Percentiles rank a stretch among this genome's conserved stretches.
phyloP scores from a whole-genome alignment of 2,888 invertebrate genomes.

The Dasysyrphus tricinctus region DNA sequence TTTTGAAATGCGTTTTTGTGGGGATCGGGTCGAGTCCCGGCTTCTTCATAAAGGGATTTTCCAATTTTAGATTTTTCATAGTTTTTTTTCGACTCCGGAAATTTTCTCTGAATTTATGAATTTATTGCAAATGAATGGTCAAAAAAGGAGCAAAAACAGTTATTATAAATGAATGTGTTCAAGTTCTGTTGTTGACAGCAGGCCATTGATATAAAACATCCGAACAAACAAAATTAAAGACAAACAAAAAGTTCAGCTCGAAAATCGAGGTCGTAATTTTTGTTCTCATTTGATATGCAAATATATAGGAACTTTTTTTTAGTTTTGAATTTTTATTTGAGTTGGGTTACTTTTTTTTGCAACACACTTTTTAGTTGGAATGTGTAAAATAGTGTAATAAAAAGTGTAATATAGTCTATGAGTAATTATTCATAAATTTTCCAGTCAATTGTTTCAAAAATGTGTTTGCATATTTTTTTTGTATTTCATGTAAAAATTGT shows the following conservation, averaged over 20 bases:
- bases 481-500: conserved; percentile 14
- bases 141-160: conserved; percentile 15
- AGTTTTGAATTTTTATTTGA: not conserved
- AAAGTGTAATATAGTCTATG: conserved; percentile 49
- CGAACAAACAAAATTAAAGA: conserved; percentile 5
- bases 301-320: conserved; percentile 25
- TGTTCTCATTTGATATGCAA: conserved; percentile 64
- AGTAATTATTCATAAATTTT: conserved; percentile 72
- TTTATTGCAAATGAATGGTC: conserved; percentile 73
- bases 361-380: not conserved
- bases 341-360: not conserved
- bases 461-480: conserved; percentile 53
- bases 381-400: not conserved
- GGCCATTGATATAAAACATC: conserved; percentile 22
- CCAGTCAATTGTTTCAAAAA: conserved; percentile 72
- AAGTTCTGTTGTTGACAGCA: conserved; percentile 63
- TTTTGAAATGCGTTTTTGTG: conserved; percentile 55
- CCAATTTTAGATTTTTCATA: conserved; percentile 31
- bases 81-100: conserved; percentile 10
- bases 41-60: conserved; percentile 25
- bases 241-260: conserved; percentile 5
- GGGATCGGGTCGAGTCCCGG: not conserved
- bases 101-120: conserved; percentile 62
- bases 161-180: conserved; percentile 40
- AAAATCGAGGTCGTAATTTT: conserved; percentile 47